Evolutionary conservation across 2,888 invertebrate genomes (phyloP).

Genomic region (Nineta flava): DNA sequence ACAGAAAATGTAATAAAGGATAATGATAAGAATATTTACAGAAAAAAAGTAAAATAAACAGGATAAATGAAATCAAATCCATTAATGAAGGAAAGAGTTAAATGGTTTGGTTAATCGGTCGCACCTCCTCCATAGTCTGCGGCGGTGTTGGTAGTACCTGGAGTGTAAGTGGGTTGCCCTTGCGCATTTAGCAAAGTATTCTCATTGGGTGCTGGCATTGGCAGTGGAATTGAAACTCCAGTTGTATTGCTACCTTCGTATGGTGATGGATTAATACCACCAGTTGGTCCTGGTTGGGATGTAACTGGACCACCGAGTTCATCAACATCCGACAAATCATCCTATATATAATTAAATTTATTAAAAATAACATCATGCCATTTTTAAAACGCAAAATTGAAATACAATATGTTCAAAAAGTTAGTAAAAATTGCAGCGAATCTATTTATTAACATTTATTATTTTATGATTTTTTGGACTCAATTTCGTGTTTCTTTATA

Average conservation of each 20-base stretch:
- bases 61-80: too few species aligned
- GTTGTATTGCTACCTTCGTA: constrained; percentile 45
- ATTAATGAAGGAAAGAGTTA: too few species aligned
- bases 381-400: too few species aligned
- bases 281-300: constrained; percentile 31
- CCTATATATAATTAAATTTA: constrained; percentile 18
- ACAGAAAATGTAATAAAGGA: too few species aligned
- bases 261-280: constrained; percentile 35
- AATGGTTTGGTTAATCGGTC: not conserved
- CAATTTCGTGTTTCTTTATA: too few species aligned
- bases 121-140: constrained; percentile 3
- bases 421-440: too few species aligned
- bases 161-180: constrained; percentile 32
- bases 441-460: too few species aligned
- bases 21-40: too few species aligned
- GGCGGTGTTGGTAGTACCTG: constrained; percentile 21
- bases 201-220: constrained; percentile 37
- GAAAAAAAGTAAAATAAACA: too few species aligned
- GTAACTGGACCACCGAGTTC: constrained; percentile 21
- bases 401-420: too few species aligned
- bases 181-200: constrained; percentile 49
- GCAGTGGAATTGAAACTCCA: constrained; percentile 20
- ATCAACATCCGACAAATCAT: constrained; percentile 24
- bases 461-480: too few species aligned
- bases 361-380: not conserved